Percentiles rank a stretch among this genome's conserved stretches.
Conservation (phyloP, 1,140 invertebrate species). For the Samia ricini region DNA sequence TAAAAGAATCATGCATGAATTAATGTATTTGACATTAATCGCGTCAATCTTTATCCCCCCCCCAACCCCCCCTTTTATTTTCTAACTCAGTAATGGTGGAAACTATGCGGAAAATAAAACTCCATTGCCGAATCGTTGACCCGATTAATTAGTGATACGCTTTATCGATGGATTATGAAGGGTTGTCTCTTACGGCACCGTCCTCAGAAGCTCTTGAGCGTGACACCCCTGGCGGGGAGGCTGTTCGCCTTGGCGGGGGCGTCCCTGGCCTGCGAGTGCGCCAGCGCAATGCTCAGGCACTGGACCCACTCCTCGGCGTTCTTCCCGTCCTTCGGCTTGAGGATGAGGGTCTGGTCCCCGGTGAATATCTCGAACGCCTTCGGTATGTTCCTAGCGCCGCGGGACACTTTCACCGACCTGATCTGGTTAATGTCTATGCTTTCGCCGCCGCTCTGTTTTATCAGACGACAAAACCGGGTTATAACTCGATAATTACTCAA, state of each 20-base stretch:
- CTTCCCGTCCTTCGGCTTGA: slow-evolving; percentile 96
- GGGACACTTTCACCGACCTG: slow-evolving; percentile 92
- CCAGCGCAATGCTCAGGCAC: slow-evolving; percentile 92
- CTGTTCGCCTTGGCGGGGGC: slow-evolving; percentile 83
- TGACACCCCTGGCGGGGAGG: slow-evolving; percentile 80
- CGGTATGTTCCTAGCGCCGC: slow-evolving; percentile 91
- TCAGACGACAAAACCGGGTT: too few relatives aligned
- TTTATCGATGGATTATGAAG: too few relatives aligned
- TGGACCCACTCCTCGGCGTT: slow-evolving; percentile 97
- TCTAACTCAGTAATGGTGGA: too few relatives aligned
- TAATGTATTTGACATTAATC: too few relatives aligned
- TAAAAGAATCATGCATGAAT: too few relatives aligned
- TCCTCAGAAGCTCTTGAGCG: slow-evolving; percentile 65
- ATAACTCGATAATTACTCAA: not conserved
- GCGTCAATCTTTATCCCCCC: too few relatives aligned
- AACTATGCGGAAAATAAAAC: too few relatives aligned
- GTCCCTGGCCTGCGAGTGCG: slow-evolving; percentile 85
- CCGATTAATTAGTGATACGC: too few relatives aligned
- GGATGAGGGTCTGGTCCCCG: slow-evolving; percentile 92
- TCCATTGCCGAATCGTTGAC: too few relatives aligned
- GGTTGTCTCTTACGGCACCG: too few relatives aligned
- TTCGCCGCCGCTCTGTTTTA: slow-evolving; percentile 82
- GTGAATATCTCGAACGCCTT: slow-evolving; percentile 98
- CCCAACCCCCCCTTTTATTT: too few relatives aligned
- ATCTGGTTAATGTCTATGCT: slow-evolving; percentile 94